Base-by-base conservation (phyloP, 2,888 invertebrate species). In the Sipha maydis region DNA sequence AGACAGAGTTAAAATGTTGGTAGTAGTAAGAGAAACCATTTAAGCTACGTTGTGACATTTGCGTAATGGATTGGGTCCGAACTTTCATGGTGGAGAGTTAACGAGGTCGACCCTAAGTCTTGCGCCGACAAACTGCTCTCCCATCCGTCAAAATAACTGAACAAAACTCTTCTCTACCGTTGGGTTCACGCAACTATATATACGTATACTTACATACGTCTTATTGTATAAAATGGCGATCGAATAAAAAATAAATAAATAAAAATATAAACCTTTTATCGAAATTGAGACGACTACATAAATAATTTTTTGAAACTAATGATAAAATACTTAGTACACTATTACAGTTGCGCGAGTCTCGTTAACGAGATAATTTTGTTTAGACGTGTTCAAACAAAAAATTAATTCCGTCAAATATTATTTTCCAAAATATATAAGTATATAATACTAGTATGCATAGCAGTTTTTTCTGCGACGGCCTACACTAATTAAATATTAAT, bases 61-160 rank as follows among this genome's bases (percentile, higher is more conserved):
- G 19, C 1, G 56, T 79, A 79, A 79, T 79, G 79, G 56, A 79
- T 79, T 79, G 54, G 79, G 56, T 54, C 28, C n/a, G 31, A 79
- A 34, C 56, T 77, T n/a, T 48, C 56, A 7, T 56, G 69, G 69
- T 28, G 69, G 9, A n/a, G 28, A 61, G n/a, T 75, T 56, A 56
- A 83, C 75, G n/a, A 19, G 75, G 31, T 71, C 31, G 75, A 75
- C 75, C 83, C 34, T 41, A 31, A 25, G 61, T 25, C 61, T 1
- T 25, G 61, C 7, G 61, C 61, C 8, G 34, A 56, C 34, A 56
- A 71, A 56, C 73, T 34, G n/a, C 54, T 75, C 75, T 83, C 38
- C 56, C 34, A 56, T 56, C 19, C 56, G 75, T 83, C 56, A 56
- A 83, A 83, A 75, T 77, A 77, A 77, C 48, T 54, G 77, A 77